phyloP scores from a whole-genome alignment of 2,888 invertebrate genomes.

The Laothoe populi region DNA sequence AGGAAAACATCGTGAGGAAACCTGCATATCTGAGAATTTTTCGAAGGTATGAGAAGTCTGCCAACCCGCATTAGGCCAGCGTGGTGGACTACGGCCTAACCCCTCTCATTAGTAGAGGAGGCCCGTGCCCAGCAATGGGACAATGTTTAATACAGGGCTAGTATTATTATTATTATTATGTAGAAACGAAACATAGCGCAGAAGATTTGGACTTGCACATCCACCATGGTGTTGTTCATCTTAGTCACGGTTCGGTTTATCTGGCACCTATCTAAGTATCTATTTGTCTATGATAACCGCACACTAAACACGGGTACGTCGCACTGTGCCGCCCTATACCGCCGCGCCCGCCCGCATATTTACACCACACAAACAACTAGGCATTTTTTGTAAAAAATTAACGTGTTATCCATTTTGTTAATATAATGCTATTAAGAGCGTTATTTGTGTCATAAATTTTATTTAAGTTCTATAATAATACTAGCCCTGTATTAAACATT shows the following conservation, averaged over 20 bases:
- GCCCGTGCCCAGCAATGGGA: too few species aligned
- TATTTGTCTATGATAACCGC: slow-evolving; percentile 75
- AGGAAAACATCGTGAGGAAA: too few species aligned
- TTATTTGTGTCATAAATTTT: slow-evolving; percentile 21
- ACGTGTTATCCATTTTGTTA: slow-evolving; percentile 46
- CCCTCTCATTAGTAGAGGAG: too few species aligned
- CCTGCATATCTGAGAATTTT: too few species aligned
- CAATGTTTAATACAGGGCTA: too few species aligned
- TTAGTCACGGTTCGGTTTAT: slow-evolving; percentile 39
- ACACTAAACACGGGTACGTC: slow-evolving; percentile 62
- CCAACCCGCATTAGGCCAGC: too few species aligned
- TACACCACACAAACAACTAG: slow-evolving; percentile 61
- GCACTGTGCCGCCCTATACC: slow-evolving; percentile 55
- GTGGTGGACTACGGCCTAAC: too few species aligned
- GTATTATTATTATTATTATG: too few species aligned
- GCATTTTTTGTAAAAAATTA: slow-evolving; percentile 45
- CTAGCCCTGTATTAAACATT: too few species aligned
- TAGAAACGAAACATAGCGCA: slow-evolving; percentile 11
- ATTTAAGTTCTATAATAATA: too few species aligned
- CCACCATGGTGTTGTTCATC: slow-evolving; percentile 24
- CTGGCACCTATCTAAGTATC: slow-evolving; percentile 48
- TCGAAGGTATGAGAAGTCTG: too few species aligned
- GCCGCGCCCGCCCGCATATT: slow-evolving; percentile 75
- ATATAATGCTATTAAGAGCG: slow-evolving; percentile 29
- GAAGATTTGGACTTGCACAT: not conserved